Evolutionary conservation across 2,797 vertebrate species (phyloP).

Genomic region (Sarcoramphus papa): DNA sequence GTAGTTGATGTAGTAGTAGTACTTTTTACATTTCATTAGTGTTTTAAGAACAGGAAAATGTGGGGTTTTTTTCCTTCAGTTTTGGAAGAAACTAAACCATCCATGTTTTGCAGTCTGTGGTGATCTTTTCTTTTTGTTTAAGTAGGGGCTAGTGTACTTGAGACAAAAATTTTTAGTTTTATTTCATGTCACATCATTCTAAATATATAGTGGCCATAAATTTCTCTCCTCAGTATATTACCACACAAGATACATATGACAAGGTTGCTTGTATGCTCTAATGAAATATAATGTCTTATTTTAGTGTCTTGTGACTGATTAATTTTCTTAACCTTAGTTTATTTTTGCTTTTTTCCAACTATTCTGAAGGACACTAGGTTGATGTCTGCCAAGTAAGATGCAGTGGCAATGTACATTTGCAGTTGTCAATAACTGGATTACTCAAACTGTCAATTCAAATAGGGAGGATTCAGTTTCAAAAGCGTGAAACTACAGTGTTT

Average conservation of each 20-base stretch:
- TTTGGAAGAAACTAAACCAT: neutral
- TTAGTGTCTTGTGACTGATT: neutral
- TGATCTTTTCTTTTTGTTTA: neutral
- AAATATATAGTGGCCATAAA: neutral
- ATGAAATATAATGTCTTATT: neutral
- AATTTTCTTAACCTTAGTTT: neutral
- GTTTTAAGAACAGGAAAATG: neutral
- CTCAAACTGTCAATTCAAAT: neutral
- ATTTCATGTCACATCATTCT: neutral
- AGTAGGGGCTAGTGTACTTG: neutral
- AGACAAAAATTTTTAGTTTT: neutral
- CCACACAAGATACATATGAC: neutral
- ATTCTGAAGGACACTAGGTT: neutral
- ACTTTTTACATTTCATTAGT: neutral
- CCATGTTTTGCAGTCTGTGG: neutral
- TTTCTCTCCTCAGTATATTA: neutral
- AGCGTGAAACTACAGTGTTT: neutral
- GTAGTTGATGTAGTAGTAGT: neutral
- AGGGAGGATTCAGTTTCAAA: neutral
- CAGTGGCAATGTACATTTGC: neutral
- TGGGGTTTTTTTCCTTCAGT: accelerated
- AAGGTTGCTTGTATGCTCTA: neutral
- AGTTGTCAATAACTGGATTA: neutral
- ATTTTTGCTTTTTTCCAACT: neutral
- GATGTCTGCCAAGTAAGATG: neutral